These are phyloP conservation scores for Anguilla megastoma DNA, from an alignment of 2,797 vertebrate species.

Conservation along the genomic window DNA sequence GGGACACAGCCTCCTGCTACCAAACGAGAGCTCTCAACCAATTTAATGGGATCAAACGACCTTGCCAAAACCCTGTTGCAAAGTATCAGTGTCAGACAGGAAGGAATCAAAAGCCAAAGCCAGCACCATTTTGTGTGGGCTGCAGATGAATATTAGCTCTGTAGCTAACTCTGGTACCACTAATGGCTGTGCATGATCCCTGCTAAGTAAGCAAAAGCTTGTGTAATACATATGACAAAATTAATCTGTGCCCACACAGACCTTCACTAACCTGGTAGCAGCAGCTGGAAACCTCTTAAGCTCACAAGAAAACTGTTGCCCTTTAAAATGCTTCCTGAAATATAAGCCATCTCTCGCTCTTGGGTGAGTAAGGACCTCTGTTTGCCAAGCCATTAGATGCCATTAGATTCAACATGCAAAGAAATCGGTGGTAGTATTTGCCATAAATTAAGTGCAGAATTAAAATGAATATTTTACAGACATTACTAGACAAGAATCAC, in stretches of 20 bases:
- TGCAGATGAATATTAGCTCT: no score
- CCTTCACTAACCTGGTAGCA: not conserved
- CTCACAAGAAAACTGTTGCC: not conserved
- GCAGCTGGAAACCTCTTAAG: not conserved
- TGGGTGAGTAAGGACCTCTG: not conserved
- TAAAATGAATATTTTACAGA: not conserved
- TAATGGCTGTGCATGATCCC: not conserved
- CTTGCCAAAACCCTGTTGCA: not conserved
- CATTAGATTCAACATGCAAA: not conserved
- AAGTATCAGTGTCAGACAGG: not conserved
- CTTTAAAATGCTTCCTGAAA: not conserved
- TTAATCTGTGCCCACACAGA: not conserved
- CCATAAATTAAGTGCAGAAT: not conserved
- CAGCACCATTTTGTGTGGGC: not conserved
- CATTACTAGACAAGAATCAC: not conserved
- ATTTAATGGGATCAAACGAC: constrained; percentile 13
- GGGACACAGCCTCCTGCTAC: constrained; percentile 14
- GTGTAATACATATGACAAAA: not conserved
- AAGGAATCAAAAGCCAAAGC: not conserved
- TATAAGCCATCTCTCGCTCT: not conserved
- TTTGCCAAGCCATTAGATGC: not conserved
- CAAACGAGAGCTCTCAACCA: constrained; percentile 14
- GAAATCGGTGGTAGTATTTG: not conserved
- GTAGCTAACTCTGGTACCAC: no score
- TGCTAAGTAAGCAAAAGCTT: not conserved